Percentiles rank a stretch among this genome's conserved stretches.
phyloP scores from a whole-genome alignment of 2,888 invertebrate species.

The Agonopterix subpropinquella region DNA sequence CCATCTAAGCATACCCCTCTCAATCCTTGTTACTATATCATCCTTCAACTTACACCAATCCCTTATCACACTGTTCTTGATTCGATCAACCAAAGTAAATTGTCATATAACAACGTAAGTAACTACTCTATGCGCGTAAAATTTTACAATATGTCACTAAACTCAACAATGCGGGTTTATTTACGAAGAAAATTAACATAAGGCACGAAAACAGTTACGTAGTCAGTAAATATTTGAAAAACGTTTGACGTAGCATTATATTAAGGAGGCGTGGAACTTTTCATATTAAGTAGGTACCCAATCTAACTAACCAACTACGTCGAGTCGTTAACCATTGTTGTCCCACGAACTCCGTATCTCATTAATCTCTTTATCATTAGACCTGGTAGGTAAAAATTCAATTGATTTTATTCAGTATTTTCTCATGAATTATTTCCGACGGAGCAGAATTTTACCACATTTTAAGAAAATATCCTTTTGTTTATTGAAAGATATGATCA shows the following conservation, averaged over 20 bases:
- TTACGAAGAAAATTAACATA: constrained; percentile 26
- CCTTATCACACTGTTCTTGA: no score
- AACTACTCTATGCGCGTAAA: no score
- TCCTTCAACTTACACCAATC: no score
- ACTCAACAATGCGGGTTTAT: constrained; percentile 13
- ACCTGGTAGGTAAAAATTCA: neutral
- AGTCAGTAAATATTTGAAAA: constrained; percentile 50
- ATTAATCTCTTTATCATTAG: constrained; percentile 25
- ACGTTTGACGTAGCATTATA: constrained; percentile 41
- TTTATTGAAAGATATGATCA: no score
- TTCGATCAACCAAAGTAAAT: no score
- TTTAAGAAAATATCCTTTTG: no score
- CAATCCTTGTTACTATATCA: no score
- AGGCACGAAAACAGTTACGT: constrained; percentile 32
- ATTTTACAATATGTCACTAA: constrained; percentile 17
- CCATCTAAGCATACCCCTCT: no score
- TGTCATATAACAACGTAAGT: no score
- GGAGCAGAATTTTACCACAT: neutral
- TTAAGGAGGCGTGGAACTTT: constrained; percentile 62
- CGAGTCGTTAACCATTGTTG: constrained; percentile 25
- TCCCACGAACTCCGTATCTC: constrained; percentile 19
- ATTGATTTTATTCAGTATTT: constrained; percentile 1
- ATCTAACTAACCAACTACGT: constrained; percentile 25
- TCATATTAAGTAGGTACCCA: constrained; percentile 18
- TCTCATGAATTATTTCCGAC: neutral